A percentile compares a stretch with the other conserved stretches of the same genome.
Conservation (phyloP, 2,797 vertebrate genomes). For the Emydoidea blandingii region DNA sequence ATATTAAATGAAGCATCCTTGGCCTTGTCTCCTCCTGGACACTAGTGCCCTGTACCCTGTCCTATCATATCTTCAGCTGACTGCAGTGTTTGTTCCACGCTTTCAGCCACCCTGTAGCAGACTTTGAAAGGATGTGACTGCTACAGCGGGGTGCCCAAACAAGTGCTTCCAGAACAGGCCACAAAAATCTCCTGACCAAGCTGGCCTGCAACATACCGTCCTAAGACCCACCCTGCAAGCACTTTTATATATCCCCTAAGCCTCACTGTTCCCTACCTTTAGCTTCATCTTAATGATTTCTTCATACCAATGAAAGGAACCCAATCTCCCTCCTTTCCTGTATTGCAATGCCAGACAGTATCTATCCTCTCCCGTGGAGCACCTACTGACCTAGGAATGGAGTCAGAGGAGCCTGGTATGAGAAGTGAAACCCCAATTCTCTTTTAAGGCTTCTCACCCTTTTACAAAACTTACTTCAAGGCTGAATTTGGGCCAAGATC, state of each 20-base stretch:
- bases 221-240: not conserved
- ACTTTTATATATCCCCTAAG: not conserved
- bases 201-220: not conserved
- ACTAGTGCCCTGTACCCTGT: not conserved
- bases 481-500: rapidly evolving
- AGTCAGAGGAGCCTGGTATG: rapidly evolving
- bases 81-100: not conserved
- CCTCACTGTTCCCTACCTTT: not conserved
- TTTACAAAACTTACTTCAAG: not conserved
- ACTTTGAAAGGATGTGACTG: not conserved
- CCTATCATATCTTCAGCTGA: not conserved
- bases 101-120: not conserved
- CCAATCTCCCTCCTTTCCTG: rapidly evolving
- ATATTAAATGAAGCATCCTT: not conserved
- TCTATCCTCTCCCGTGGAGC: not conserved
- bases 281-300: not conserved
- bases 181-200: not conserved
- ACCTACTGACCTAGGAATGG: rapidly evolving
- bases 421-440: not conserved
- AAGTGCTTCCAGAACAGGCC: not conserved
- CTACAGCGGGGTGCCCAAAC: not conserved
- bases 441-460: not conserved
- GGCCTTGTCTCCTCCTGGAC: not conserved
- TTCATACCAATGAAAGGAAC: not conserved
- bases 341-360: not conserved